These are phyloP conservation scores for Labeo calbasu DNA, from an alignment of 2,797 vertebrate genomes.

Conservation along the genomic window DNA sequence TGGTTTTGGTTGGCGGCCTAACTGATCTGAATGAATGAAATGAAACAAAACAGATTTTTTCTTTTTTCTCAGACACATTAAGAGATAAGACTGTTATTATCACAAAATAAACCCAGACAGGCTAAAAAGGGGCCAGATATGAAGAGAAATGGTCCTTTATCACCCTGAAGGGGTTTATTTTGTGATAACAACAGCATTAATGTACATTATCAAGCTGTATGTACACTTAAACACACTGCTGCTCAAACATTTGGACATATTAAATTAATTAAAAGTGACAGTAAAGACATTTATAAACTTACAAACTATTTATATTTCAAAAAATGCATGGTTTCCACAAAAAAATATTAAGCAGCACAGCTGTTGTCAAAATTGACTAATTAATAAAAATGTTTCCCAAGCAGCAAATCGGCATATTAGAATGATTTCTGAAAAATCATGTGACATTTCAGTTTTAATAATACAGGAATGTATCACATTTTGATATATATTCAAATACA, in stretches of 20 bases:
- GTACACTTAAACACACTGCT: background rate
- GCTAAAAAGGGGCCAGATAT: background rate
- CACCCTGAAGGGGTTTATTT: background rate
- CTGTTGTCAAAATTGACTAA: background rate
- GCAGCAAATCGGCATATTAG: background rate
- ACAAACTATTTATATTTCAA: background rate
- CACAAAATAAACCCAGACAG: background rate
- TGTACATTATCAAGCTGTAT: background rate
- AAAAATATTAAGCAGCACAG: background rate
- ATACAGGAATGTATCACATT: background rate
- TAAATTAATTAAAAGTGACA: background rate
- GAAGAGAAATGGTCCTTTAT: background rate
- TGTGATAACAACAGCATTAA: slow-evolving; percentile 5
- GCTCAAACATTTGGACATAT: background rate
- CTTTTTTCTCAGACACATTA: background rate
- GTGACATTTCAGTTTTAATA: too few species aligned
- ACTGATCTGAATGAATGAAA: background rate
- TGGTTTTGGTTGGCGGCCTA: background rate
- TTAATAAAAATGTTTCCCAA: background rate
- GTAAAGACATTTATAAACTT: background rate
- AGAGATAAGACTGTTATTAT: background rate
- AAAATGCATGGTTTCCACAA: background rate
- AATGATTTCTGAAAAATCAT: background rate
- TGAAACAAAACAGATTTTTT: too few species aligned
- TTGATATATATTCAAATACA: background rate